Conservation (phyloP, 2,797 vertebrate genomes). For the Brotula barbata region DNA sequence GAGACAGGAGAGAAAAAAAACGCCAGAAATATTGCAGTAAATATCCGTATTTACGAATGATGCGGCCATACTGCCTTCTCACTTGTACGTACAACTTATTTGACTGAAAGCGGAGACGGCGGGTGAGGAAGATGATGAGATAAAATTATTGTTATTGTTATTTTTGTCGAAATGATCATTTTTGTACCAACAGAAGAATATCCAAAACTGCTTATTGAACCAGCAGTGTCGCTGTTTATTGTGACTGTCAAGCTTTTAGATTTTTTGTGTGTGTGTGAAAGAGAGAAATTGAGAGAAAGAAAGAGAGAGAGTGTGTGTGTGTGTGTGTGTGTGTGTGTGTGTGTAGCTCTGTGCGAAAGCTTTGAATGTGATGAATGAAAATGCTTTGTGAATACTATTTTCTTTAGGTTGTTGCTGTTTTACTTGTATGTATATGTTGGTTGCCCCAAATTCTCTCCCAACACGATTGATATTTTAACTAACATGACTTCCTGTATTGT, state of each 20-base stretch:
- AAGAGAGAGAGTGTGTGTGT: conserved; percentile 22
- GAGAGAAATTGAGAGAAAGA: background rate
- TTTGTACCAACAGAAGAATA: conserved; percentile 75
- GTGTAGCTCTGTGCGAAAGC: conserved; percentile 54
- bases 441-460: conserved; percentile 68
- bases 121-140: conserved; percentile 46
- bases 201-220: conserved; percentile 62
- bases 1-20: conserved; percentile 51
- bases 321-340: too few species aligned
- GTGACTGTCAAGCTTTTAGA: conserved; percentile 51
- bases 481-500: conserved; percentile 75
- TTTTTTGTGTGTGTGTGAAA: conserved; percentile 23
- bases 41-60: conserved; percentile 64
- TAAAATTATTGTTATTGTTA: conserved; percentile 55
- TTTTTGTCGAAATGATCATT: conserved; percentile 70
- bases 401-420: conserved; percentile 53
- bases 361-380: conserved; percentile 46
- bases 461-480: conserved; percentile 73
- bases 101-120: conserved; percentile 58
- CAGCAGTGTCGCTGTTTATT: conserved; percentile 50
- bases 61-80: conserved; percentile 79
- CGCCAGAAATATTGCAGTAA: conserved; percentile 65
- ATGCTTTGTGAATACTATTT: conserved; percentile 64
- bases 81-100: conserved; percentile 67
- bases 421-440: conserved; percentile 75